phyloP scores from a whole-genome alignment of 2,113 vertebrate species.

The Dryoscopus gambensis region DNA sequence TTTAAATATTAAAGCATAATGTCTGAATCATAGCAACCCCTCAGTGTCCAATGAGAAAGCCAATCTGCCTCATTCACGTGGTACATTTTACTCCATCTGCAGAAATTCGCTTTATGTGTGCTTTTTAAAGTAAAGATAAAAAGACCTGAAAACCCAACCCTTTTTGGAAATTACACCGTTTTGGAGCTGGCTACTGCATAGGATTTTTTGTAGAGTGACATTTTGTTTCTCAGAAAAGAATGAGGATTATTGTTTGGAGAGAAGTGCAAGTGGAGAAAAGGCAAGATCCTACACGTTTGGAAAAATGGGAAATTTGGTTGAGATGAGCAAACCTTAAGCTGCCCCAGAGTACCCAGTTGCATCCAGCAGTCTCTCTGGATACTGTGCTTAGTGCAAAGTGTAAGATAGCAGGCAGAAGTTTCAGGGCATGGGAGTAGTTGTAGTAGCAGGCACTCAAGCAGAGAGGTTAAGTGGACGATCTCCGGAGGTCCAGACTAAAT shows the following conservation, averaged over 20 bases:
- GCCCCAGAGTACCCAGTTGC: neutral
- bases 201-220: neutral
- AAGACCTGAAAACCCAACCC: neutral
- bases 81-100: neutral
- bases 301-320: neutral
- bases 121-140: neutral
- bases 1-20: slow-evolving; percentile 8
- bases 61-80: neutral
- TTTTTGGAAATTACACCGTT: neutral
- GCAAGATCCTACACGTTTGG: neutral
- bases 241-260: neutral
- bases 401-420: neutral
- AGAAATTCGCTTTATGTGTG: neutral
- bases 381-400: neutral
- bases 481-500: neutral
- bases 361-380: neutral
- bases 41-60: neutral
- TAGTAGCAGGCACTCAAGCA: neutral
- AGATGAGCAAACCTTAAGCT: neutral
- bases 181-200: neutral
- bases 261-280: neutral
- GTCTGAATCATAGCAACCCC: slow-evolving; percentile 14
- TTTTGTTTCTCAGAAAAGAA: neutral
- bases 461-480: neutral
- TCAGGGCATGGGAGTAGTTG: neutral